phyloP scores from a whole-genome alignment of 2,113 vertebrate genomes.

The Heliornis fulica region DNA sequence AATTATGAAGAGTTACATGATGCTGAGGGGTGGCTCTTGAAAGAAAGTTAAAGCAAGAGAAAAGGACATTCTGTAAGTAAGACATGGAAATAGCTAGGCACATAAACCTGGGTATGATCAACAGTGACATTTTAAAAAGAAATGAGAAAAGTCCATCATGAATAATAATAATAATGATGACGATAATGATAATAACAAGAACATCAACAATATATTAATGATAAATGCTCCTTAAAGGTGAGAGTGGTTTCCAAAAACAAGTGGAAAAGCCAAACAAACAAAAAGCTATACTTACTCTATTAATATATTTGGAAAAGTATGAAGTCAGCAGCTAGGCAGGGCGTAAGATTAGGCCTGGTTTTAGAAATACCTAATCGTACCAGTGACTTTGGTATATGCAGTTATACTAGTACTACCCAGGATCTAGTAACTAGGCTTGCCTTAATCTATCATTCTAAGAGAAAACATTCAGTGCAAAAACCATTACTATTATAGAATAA shows the following conservation, averaged over 20 bases:
- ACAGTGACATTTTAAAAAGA: neutral
- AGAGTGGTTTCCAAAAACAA: neutral
- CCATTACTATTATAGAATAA: no score
- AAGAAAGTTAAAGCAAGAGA: neutral
- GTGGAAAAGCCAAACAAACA: neutral
- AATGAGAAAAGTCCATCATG: neutral
- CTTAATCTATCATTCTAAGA: neutral
- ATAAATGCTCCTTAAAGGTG: neutral
- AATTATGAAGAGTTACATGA: neutral
- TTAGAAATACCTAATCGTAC: neutral
- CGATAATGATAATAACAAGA: no score
- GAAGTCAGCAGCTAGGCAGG: neutral
- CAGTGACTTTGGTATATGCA: neutral
- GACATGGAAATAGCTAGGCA: neutral
- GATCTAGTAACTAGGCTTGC: neutral
- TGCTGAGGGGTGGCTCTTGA: neutral
- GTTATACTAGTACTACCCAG: neutral
- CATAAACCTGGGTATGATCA: neutral
- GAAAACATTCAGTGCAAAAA: neutral
- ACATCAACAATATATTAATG: no score
- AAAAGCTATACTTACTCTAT: neutral
- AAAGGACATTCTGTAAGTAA: neutral
- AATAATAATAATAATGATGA: no score
- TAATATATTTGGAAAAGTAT: neutral
- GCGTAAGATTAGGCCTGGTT: neutral